Conservation (phyloP, 2,797 vertebrate species). For the Craterocephalus amniculus region DNA sequence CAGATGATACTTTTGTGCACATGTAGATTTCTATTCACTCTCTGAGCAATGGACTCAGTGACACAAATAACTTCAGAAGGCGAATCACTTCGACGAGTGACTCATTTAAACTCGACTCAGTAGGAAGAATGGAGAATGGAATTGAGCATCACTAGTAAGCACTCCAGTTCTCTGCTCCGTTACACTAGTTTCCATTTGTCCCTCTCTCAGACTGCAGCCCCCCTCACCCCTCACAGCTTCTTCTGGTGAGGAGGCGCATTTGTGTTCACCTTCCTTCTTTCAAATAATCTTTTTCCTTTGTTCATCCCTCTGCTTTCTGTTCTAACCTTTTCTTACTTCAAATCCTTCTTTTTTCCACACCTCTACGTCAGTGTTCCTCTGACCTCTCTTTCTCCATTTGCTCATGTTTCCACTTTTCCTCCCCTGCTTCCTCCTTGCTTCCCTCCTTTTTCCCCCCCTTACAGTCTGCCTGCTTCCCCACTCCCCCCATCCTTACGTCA, state of each 20-base stretch:
- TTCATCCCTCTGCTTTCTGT: slow-evolving; percentile 19
- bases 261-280: slow-evolving; percentile 50
- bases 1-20: too few species aligned
- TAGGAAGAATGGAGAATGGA: too few species aligned
- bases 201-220: slow-evolving; percentile 27
- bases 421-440: neutral
- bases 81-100: too few species aligned
- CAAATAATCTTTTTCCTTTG: slow-evolving; percentile 70
- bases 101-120: too few species aligned
- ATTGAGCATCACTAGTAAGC: too few species aligned
- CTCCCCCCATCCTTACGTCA: slow-evolving; percentile 86
- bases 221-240: slow-evolving; percentile 18
- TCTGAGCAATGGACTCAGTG: too few species aligned
- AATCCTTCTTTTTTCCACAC: neutral
- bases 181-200: slow-evolving; percentile 56
- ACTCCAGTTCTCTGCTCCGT: slow-evolving; percentile 33
- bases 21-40: too few species aligned
- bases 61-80: too few species aligned
- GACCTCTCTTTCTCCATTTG: neutral
- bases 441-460: slow-evolving; percentile 63
- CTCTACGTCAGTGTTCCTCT: neutral
- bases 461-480: slow-evolving; percentile 15
- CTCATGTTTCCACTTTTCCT: neutral
- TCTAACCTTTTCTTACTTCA: neutral
- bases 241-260: neutral